Percentiles rank a stretch among this genome's conserved stretches.
These are phyloP conservation scores for Tridacna gigas DNA, from an alignment of 2,888 invertebrate genomes.

Conservation along the genomic window DNA sequence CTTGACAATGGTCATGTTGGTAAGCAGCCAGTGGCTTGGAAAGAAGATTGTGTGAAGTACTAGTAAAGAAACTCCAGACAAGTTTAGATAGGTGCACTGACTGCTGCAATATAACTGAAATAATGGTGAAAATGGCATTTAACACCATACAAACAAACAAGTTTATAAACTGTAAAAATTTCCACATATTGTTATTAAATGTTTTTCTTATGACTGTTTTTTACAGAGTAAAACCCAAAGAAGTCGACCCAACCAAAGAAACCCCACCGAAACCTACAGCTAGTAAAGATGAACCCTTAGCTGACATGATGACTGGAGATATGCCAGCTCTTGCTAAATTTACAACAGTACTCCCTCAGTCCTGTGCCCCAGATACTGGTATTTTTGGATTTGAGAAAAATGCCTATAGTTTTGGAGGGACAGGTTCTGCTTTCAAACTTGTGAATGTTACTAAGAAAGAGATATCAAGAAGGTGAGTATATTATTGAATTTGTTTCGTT, in stretches of 20 bases:
- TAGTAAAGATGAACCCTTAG: background rate
- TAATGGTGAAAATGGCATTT: too few species aligned
- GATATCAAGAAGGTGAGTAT: constrained; percentile 73
- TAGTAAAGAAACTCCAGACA: too few species aligned
- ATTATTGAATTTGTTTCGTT: background rate
- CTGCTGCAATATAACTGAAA: too few species aligned
- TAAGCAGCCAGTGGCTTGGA: too few species aligned
- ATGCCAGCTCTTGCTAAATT: constrained; percentile 41
- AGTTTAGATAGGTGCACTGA: too few species aligned
- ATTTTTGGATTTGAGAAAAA: constrained; percentile 86
- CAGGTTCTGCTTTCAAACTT: constrained; percentile 90
- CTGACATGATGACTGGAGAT: constrained; percentile 28
- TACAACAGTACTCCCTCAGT: constrained; percentile 47
- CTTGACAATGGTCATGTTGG: too few species aligned
- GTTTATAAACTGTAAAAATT: too few species aligned
- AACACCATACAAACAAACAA: too few species aligned
- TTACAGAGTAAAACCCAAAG: constrained; percentile 11
- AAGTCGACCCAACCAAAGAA: constrained; percentile 5
- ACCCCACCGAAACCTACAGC: constrained; percentile 6
- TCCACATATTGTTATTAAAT: too few species aligned
- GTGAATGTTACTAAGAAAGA: constrained; percentile 85
- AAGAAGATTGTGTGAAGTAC: too few species aligned
- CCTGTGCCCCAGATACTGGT: constrained; percentile 67
- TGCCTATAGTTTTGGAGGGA: constrained; percentile 95
- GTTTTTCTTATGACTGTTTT: too few species aligned